Evolutionary conservation across 2,113 vertebrate genomes (phyloP), one percentile per base, ranked within the genome.

Genomic region (Pterocles burchelli): DNA sequence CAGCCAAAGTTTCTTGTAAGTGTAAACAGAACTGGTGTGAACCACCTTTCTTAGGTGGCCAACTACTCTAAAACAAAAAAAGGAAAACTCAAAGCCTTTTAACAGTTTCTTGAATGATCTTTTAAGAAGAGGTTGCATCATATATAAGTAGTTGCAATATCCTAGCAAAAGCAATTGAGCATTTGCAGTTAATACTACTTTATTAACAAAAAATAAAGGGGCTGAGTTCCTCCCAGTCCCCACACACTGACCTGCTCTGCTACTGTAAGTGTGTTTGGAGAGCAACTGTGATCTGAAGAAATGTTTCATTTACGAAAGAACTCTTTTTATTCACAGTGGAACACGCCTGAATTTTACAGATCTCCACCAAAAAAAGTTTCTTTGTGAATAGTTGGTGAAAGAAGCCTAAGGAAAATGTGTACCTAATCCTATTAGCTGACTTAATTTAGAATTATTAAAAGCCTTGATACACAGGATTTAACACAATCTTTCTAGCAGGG

Each of bases 391-490:
- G 95, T 97, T 98, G 85, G 82, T 97, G 90, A 97, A 98, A 97
- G 96, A 97, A 97, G 90, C 96, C 97, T 95, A 85, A 97, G 97
- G 97, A 98, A 98, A 97, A 96, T 96, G 95, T 98, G 97, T 98
- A 95, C 91, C 95, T 98, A 99, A 99, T 99, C 98, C 98, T 98
- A 98, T 98, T 98, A 98, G 97, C 98, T 97, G 98, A 98, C 97
- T 98, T 98, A 98, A 98, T 99, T 98, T 97, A 95, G 96, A 98
- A 98, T 98, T 97, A 97, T 98, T 98, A 98, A 98, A 98, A 97
- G 96, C 96, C 97, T 97, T 97, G 98, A 98, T 98, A 98, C 97
- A 97, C 95, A 93, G 96, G 98, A 98, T 98, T 98, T 97, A 98
- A 97, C 97, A 97, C 96, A 97, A 97, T 98, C 98, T 98, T 98